These are phyloP conservation scores for Enhydra lutris DNA, from an alignment of 2,113 vertebrate species.

Conservation along the genomic window DNA sequence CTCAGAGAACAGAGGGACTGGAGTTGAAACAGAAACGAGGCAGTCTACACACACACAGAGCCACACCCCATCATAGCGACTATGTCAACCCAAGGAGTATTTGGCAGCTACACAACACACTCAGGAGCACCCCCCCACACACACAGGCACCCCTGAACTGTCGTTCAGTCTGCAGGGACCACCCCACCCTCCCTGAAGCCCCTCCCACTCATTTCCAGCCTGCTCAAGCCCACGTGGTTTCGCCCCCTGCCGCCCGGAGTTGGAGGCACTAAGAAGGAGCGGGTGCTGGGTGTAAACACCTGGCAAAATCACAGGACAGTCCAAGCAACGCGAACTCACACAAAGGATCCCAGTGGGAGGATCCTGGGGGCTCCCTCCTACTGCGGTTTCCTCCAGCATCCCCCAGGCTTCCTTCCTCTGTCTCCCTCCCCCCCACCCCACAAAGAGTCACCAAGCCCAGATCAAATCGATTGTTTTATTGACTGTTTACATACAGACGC, in stretches of 20 bases:
- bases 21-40: not conserved
- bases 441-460: conserved; percentile 17
- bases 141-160: not conserved
- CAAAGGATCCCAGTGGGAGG: not conserved
- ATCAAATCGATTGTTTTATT: conserved; percentile 79
- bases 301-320: not conserved
- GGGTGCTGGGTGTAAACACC: not conserved
- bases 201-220: not conserved
- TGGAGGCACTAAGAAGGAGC: not conserved
- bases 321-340: not conserved
- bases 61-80: not conserved
- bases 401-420: not conserved
- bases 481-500: conserved; percentile 76
- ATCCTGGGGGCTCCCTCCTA: not conserved
- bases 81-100: not conserved
- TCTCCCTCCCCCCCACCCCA: not conserved
- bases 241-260: not conserved
- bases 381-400: not conserved
- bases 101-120: not conserved
- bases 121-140: no score
- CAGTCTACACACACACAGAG: not conserved
- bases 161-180: not conserved
- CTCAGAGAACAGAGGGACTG: not conserved
- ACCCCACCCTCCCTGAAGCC: not conserved
- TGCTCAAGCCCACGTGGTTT: not conserved